These are phyloP conservation scores for Cebus imitator DNA, from an alignment of 2,113 vertebrate genomes.

Conservation along the genomic window DNA sequence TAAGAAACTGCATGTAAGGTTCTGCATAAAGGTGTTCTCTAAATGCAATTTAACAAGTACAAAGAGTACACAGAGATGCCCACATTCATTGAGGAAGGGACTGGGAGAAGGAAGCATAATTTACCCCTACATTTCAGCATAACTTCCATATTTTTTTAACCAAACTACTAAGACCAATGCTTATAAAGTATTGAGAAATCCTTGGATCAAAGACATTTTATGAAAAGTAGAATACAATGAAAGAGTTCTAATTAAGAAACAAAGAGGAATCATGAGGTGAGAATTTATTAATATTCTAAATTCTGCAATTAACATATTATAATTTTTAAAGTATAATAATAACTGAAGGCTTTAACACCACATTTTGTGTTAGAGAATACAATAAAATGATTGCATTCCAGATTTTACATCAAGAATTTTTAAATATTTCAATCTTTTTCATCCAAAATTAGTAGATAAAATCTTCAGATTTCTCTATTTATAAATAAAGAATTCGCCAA, in stretches of 20 bases:
- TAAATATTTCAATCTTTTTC: neutral
- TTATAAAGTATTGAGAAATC: neutral
- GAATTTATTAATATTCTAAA: neutral
- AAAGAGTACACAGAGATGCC: neutral
- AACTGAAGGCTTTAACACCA: neutral
- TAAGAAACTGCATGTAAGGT: neutral
- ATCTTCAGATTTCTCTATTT: neutral
- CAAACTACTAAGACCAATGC: neutral
- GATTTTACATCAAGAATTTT: neutral
- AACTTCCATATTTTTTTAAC: neutral
- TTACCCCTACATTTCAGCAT: neutral
- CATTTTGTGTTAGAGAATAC: neutral
- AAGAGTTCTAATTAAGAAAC: neutral
- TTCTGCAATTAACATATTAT: neutral
- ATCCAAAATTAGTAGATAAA: neutral
- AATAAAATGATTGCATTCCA: neutral
- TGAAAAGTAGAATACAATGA: neutral
- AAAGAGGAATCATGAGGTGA: neutral
- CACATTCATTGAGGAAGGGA: neutral
- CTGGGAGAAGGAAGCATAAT: neutral
- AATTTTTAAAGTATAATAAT: neutral
- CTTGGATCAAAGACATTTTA: neutral
- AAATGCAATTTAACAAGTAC: neutral
- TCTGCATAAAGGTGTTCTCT: neutral
- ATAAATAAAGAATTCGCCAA: neutral